Percentiles rank a stretch among this genome's conserved stretches.
Evolutionary conservation across 2,797 vertebrate species (phyloP).

Genomic region (Chrysocyon brachyurus): DNA sequence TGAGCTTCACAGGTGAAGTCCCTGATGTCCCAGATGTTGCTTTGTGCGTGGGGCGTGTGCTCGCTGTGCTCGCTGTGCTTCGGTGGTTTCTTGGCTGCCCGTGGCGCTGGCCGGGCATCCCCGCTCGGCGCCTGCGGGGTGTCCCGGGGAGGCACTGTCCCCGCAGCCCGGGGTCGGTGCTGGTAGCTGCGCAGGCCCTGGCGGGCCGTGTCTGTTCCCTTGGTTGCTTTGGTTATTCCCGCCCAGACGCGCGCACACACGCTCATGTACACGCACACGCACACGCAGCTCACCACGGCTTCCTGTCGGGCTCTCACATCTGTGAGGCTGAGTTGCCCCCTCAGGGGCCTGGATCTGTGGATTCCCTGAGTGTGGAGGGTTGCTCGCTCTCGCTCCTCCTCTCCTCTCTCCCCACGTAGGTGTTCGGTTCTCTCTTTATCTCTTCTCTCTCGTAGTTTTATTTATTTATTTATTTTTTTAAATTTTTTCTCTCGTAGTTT

Average conservation of each 20-base stretch:
- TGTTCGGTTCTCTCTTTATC: no score
- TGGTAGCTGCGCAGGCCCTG: rapidly evolving
- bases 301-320: not conserved
- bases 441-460: not conserved
- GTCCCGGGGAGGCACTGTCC: no score
- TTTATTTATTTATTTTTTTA: no score
- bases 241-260: no score
- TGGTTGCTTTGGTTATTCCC: not conserved
- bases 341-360: not conserved
- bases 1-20: not conserved
- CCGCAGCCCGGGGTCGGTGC: rapidly evolving
- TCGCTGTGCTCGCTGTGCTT: not conserved
- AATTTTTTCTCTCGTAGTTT: not conserved
- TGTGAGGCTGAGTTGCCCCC: not conserved
- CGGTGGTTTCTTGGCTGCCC: not conserved
- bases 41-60: rapidly evolving
- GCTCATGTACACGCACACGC: no score
- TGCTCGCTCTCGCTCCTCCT: not conserved
- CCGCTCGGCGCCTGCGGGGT: no score
- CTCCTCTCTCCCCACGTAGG: no score
- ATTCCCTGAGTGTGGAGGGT: not conserved
- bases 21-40: not conserved
- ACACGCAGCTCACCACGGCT: not conserved
- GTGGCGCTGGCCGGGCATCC: not conserved
- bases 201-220: not conserved